A percentile compares a stretch with the other conserved stretches of the same genome.
phyloP scores from a whole-genome alignment of 2,113 vertebrate genomes.

The Vimba vimba region DNA sequence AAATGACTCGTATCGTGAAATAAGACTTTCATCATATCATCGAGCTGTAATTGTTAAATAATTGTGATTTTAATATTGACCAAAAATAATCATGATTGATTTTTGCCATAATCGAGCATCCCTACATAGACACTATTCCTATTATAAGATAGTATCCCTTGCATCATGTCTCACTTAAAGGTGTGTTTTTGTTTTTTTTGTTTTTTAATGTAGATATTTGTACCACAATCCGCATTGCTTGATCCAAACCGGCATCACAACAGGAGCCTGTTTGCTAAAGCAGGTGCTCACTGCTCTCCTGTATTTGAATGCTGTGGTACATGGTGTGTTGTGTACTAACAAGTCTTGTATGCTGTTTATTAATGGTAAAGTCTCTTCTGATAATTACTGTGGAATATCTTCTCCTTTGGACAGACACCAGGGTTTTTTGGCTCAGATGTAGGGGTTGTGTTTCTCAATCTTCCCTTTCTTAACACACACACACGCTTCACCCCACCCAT shows the following conservation, averaged over 20 bases:
- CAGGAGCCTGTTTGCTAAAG: slow-evolving; percentile 8
- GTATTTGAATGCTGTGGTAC: neutral
- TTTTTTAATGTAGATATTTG: neutral
- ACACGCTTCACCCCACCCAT: neutral
- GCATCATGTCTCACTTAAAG: neutral
- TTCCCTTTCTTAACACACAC: slow-evolving; percentile 17
- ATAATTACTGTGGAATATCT: slow-evolving; percentile 16
- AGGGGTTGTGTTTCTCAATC: neutral
- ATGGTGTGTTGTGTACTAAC: neutral
- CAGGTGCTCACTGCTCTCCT: neutral
- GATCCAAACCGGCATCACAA: neutral
- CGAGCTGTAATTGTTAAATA: too few relatives aligned
- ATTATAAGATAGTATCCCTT: neutral
- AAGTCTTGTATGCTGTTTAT: neutral
- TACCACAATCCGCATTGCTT: neutral
- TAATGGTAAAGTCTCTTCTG: neutral
- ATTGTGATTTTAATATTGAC: too few relatives aligned
- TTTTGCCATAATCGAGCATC: too few relatives aligned
- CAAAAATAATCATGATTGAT: too few relatives aligned
- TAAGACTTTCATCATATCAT: too few relatives aligned
- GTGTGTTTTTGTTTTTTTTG: neutral
- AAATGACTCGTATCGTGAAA: too few relatives aligned
- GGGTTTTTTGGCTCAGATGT: neutral
- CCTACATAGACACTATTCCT: too few relatives aligned
- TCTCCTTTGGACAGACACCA: neutral